Percentiles rank a stretch among this genome's conserved stretches.
Conservation (phyloP, 1,140 invertebrate species). For the Sitophilus oryzae region DNA sequence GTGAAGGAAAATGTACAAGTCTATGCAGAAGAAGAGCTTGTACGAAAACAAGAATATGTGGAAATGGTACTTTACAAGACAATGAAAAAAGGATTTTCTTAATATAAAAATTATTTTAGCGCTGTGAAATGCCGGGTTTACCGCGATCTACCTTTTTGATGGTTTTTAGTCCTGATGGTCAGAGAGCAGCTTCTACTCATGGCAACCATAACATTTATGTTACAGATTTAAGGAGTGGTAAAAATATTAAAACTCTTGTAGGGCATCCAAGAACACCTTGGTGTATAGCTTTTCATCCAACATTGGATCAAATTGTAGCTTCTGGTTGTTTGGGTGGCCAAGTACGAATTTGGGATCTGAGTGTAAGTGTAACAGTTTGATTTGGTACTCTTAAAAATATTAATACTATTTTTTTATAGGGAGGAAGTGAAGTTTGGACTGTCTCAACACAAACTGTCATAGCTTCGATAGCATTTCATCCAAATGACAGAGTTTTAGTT, state of each 20-base stretch:
- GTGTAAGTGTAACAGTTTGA: conserved; percentile 52
- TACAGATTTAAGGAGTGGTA: conserved; percentile 71
- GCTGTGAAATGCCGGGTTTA: conserved; percentile 67
- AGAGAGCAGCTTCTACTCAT: conserved; percentile 82
- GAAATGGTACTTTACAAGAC: conserved; percentile 47
- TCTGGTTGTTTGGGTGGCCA: conserved; percentile 85
- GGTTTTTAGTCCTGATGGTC: conserved; percentile 81
- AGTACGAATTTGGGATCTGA: conserved; percentile 86
- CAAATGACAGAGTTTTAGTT: conserved; percentile 71
- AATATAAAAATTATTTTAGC: conserved; percentile 46
- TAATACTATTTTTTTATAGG: conserved; percentile 48
- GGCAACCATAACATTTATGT: conserved; percentile 91
- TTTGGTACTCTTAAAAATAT: too few species aligned
- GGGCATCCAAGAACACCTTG: conserved; percentile 88
- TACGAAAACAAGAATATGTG: conserved; percentile 45
- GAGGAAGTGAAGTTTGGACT: conserved; percentile 80
- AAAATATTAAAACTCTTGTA: conserved; percentile 69
- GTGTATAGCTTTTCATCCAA: conserved; percentile 87
- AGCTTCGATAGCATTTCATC: conserved; percentile 82
- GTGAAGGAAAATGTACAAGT: conserved; percentile 41
- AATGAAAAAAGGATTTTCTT: not conserved
- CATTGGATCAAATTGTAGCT: conserved; percentile 75
- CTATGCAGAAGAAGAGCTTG: conserved; percentile 50
- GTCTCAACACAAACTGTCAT: conserved; percentile 67
- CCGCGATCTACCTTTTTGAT: conserved; percentile 75